Conservation (phyloP, 2,113 vertebrate genomes). For the Ptilorrhoa leucosticta region DNA sequence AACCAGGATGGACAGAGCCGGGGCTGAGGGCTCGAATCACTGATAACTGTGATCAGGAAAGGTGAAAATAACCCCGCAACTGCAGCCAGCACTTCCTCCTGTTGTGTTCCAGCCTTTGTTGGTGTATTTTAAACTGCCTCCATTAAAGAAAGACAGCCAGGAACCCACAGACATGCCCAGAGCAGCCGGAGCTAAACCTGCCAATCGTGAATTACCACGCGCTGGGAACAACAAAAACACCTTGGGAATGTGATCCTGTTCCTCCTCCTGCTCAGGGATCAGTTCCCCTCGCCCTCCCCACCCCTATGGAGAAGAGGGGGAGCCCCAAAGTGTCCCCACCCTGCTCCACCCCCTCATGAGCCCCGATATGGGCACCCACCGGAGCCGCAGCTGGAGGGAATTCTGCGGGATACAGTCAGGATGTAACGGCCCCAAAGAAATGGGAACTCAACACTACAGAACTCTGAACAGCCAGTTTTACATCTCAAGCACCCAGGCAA, state of each 20-base stretch:
- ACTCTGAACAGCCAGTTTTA: neutral
- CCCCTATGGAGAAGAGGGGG: neutral
- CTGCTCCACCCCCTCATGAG: neutral
- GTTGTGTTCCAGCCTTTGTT: neutral
- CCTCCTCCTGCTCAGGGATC: neutral
- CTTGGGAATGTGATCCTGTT: neutral
- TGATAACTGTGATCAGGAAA: neutral
- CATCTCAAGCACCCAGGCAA: neutral
- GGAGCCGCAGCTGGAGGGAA: neutral
- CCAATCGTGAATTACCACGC: neutral
- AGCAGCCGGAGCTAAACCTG: neutral
- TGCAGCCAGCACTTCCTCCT: neutral
- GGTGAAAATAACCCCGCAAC: neutral
- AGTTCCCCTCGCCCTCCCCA: neutral
- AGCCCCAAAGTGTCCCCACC: neutral
- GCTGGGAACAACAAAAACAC: neutral
- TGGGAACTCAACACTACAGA: neutral
- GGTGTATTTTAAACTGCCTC: neutral
- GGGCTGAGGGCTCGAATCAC: neutral
- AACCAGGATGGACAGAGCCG: neutral
- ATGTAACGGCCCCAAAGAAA: neutral
- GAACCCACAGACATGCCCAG: neutral
- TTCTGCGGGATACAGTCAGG: neutral
- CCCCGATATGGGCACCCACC: rapidly evolving
- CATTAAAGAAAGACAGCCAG: neutral